Evolutionary conservation across 2,888 invertebrate species (phyloP).

Genomic region (Eupeodes latifasciatus): DNA sequence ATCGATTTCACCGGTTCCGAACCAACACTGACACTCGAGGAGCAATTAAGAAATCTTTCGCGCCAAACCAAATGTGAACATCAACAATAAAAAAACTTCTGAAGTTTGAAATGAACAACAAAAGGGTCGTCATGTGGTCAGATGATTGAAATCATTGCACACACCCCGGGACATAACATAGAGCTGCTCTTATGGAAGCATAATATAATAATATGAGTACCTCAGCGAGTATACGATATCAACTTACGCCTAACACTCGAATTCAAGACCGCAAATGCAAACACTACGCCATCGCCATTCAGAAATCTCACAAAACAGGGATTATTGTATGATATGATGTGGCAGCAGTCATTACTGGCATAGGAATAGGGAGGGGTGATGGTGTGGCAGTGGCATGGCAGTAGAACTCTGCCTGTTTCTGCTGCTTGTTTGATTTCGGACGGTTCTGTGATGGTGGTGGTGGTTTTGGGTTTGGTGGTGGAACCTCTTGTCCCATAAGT

Average conservation of each 20-base stretch:
- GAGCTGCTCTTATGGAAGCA: not conserved
- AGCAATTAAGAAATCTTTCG: conserved; percentile 76
- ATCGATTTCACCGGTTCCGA: conserved; percentile 57
- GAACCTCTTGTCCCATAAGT: conserved; percentile 50
- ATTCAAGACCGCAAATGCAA: conserved; percentile 73
- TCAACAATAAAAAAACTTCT: conserved; percentile 9
- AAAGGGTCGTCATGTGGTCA: conserved; percentile 76
- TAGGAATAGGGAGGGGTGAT: not conserved
- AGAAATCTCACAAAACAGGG: conserved; percentile 47
- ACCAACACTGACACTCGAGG: conserved; percentile 59
- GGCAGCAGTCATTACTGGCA: not conserved
- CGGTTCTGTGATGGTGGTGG: not conserved
- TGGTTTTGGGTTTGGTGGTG: not conserved
- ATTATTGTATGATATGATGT: conserved; percentile 19
- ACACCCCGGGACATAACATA: conserved; percentile 31
- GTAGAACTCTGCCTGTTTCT: conserved; percentile 8
- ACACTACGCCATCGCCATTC: conserved; percentile 58
- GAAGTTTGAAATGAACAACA: conserved; percentile 46
- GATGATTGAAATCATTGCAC: conserved; percentile 76
- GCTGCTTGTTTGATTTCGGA: conserved; percentile 27
- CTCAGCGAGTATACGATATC: conserved; percentile 37
- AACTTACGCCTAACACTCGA: conserved; percentile 66
- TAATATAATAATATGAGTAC: not conserved
- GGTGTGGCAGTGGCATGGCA: conserved; percentile 12
- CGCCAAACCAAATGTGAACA: conserved; percentile 51